Evolutionary conservation across 2,797 vertebrate genomes (phyloP).

Genomic region (Lates japonicus): DNA sequence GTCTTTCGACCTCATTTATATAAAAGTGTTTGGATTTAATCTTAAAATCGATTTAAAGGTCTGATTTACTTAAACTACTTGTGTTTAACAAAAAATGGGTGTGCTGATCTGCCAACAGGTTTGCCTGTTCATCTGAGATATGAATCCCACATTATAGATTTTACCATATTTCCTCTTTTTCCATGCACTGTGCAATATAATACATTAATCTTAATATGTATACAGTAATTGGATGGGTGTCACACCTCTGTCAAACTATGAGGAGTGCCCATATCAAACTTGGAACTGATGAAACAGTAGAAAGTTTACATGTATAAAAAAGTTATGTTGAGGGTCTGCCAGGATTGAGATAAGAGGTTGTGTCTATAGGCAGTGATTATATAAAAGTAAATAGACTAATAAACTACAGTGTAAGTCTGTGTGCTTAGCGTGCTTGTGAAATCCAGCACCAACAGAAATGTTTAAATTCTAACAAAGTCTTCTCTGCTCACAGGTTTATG

Average conservation of each 20-base stretch:
- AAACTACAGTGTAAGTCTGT: background rate
- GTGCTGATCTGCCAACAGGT: background rate
- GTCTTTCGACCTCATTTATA: background rate
- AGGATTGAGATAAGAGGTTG: background rate
- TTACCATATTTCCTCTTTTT: background rate
- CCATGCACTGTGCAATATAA: background rate
- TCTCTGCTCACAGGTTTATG: constrained; percentile 56
- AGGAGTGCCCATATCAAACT: background rate
- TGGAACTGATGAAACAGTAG: background rate
- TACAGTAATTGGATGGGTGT: background rate
- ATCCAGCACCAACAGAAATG: background rate
- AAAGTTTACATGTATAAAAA: background rate
- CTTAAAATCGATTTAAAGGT: background rate
- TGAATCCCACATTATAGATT: background rate
- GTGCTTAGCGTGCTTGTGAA: background rate
- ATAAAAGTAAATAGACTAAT: background rate
- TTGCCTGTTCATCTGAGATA: background rate
- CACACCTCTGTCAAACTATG: background rate
- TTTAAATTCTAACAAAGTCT: constrained; percentile 34
- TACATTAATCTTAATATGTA: background rate
- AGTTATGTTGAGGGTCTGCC: background rate
- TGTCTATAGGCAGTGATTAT: background rate
- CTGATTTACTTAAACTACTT: background rate
- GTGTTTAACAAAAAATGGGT: background rate
- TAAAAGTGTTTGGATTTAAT: background rate